phyloP scores from a whole-genome alignment of 2,888 invertebrate genomes.

The Synanthedon tipuliformis region DNA sequence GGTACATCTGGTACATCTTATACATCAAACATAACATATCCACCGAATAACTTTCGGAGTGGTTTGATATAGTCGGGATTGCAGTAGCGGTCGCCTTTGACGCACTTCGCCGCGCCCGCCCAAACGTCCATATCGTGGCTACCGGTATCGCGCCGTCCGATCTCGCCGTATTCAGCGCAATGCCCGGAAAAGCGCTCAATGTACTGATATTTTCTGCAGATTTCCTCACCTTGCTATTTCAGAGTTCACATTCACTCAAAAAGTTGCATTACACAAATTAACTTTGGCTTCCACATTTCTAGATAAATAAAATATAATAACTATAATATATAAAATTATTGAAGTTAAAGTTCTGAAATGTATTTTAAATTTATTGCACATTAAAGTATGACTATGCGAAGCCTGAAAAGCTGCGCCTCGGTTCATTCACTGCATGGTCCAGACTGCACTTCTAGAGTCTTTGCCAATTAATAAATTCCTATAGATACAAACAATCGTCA shows the following conservation, averaged over 20 bases:
- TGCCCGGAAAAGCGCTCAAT: conserved; percentile 50
- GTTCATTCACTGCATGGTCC: too few relatives aligned
- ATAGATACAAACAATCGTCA: too few relatives aligned
- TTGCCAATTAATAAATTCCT: too few relatives aligned
- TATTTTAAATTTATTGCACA: too few relatives aligned
- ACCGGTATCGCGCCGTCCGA: conserved; percentile 49
- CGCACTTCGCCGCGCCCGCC: conserved; percentile 17
- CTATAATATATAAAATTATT: neutral
- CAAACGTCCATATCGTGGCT: conserved; percentile 17
- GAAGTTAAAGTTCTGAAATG: neutral
- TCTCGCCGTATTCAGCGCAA: conserved; percentile 57
- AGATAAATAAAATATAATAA: neutral
- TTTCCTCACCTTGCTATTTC: conserved; percentile 47
- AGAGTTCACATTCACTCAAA: conserved; percentile 41
- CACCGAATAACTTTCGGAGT: conserved; percentile 8
- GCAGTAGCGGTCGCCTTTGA: conserved; percentile 24
- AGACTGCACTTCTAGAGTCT: too few relatives aligned
- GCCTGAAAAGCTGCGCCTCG: too few relatives aligned
- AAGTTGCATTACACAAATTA: conserved; percentile 63
- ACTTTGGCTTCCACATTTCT: conserved; percentile 21
- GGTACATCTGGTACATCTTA: too few relatives aligned
- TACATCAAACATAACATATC: neutral
- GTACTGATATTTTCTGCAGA: conserved; percentile 45
- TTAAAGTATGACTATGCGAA: too few relatives aligned
- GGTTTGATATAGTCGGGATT: conserved; percentile 26